Evolutionary conservation across 1,140 invertebrate genomes (phyloP).

Genomic region (Brachionus manjavacas): DNA sequence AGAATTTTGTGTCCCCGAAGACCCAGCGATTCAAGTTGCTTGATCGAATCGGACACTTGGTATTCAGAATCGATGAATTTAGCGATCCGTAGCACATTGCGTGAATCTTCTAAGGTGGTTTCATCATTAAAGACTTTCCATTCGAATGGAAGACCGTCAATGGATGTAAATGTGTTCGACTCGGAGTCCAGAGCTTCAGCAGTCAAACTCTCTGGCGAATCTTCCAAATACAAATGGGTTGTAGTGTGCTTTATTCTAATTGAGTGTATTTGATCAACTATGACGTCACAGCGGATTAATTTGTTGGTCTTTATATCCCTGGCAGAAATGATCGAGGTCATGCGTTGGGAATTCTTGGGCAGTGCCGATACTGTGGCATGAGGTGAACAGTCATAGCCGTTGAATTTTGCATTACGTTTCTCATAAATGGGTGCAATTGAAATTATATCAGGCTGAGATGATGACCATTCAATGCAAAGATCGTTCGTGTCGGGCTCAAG

Average conservation of each 20-base stretch:
- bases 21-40: conserved; percentile 15
- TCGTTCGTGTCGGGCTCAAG: background rate
- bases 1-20: background rate
- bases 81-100: background rate
- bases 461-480: conserved; percentile 19
- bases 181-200: background rate
- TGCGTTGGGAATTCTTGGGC: background rate
- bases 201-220: conserved; percentile 24
- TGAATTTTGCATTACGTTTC: background rate
- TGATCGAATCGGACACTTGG: background rate
- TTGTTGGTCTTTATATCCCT: conserved; percentile 8
- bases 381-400: background rate
- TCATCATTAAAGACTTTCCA: conserved; percentile 19
- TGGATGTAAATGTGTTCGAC: background rate
- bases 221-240: background rate
- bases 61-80: conserved; percentile 23
- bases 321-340: conserved; percentile 28
- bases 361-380: background rate
- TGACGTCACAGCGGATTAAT: conserved; percentile 31
- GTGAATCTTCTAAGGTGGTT: background rate
- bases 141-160: conserved; percentile 37
- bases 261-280: conserved; percentile 34
- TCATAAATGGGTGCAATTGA: background rate
- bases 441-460: conserved; percentile 19
- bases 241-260: conserved; percentile 35